Evolutionary conservation across 1,140 invertebrate genomes (phyloP).

Genomic region (Mizuhopecten yessoensis): DNA sequence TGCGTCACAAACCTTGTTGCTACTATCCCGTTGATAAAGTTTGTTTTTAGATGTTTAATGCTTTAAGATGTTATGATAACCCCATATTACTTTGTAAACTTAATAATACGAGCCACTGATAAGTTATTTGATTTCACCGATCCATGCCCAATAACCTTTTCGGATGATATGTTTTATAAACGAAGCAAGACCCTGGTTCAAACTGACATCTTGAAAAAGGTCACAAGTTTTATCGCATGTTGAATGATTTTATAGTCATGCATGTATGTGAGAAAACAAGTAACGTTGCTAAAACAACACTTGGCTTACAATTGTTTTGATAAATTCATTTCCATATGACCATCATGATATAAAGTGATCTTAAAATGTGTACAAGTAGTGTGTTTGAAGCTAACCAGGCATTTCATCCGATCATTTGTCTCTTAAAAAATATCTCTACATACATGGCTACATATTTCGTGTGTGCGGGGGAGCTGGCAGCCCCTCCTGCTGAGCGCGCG

Average conservation of each 20-base stretch:
- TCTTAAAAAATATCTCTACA: background rate
- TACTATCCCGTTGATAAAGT: background rate
- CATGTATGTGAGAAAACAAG: too few relatives aligned
- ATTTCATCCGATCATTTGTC: background rate
- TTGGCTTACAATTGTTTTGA: background rate
- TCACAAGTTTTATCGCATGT: too few relatives aligned
- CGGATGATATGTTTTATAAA: background rate
- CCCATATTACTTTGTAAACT: background rate
- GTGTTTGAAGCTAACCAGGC: background rate
- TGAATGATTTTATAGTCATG: too few relatives aligned
- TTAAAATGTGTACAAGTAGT: background rate
- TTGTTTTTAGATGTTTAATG: background rate
- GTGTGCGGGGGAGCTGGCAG: background rate
- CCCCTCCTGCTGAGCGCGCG: background rate
- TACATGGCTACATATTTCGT: background rate
- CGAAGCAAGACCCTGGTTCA: background rate
- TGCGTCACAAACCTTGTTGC: background rate
- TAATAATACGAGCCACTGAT: background rate
- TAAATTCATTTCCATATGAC: background rate
- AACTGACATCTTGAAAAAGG: too few relatives aligned
- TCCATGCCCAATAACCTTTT: too few relatives aligned
- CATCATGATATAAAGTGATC: background rate
- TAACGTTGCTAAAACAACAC: background rate
- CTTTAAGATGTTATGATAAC: background rate
- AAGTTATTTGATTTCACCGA: too few relatives aligned